phyloP scores from a whole-genome alignment of 2,888 invertebrate genomes.

The Ecliptopera silaceata region DNA sequence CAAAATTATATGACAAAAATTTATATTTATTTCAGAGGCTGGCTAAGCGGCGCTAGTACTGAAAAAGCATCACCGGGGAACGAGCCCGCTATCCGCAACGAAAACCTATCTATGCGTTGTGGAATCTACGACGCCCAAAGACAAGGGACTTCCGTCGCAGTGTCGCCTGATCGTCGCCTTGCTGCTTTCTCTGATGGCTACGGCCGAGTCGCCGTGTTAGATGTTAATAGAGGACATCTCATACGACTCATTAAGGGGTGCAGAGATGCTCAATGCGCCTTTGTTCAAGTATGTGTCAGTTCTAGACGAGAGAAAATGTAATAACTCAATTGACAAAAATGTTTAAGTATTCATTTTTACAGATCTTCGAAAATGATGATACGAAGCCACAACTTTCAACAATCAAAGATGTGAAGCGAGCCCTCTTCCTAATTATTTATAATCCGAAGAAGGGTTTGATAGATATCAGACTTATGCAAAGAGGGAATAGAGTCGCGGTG shows the following conservation, averaged over 20 bases:
- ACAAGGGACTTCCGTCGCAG: conserved; percentile 86
- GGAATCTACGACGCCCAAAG: conserved; percentile 91
- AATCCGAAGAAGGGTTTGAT: conserved; percentile 95
- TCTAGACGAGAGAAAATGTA: too few relatives aligned
- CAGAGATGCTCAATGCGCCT: conserved; percentile 97
- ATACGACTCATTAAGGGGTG: conserved; percentile 97
- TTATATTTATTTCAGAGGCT: conserved; percentile 57
- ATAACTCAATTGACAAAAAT: too few relatives aligned
- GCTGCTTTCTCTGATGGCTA: conserved; percentile 93
- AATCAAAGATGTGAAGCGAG: conserved; percentile 82
- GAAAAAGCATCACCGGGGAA: conserved; percentile 53
- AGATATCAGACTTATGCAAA: conserved; percentile 96
- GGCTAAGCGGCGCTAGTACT: conserved; percentile 68
- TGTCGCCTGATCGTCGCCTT: conserved; percentile 91
- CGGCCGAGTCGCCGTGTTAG: conserved; percentile 94
- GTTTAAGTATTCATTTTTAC: conserved; percentile 44
- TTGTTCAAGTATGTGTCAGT: conserved; percentile 86
- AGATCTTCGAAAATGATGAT: conserved; percentile 74
- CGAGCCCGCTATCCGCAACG: conserved; percentile 84
- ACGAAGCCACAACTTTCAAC: conserved; percentile 70
- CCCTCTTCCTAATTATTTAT: conserved; percentile 95
- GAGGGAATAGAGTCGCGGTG: conserved; percentile 94
- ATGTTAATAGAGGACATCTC: conserved; percentile 90
- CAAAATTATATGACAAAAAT: neutral
- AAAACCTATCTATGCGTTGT: conserved; percentile 90